Base-by-base conservation (phyloP, 2,888 invertebrate genomes). In the Watsonalla cultraria region DNA sequence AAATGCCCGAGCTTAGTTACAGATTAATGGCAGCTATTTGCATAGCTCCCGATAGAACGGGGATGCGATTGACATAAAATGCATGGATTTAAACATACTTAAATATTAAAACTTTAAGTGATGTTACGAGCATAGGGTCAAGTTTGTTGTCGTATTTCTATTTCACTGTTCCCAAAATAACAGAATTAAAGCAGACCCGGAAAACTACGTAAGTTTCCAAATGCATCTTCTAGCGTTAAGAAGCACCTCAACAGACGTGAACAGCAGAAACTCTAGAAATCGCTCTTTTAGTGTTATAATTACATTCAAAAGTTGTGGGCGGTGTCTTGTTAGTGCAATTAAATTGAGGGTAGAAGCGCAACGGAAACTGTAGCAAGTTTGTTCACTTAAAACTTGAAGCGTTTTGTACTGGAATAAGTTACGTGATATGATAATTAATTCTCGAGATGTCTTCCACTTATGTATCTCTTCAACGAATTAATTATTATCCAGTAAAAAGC, bases 271-370 rank as follows among this genome's bases (percentile, higher is more conserved):
- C 42, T 42, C 42, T 8, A 42, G 42, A 42, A 37, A 42, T 11
- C 42, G 42, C 42, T 42, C 68, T 58, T 57, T 51, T 57, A 68
- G 65, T 69, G 67, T 72, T 73, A 68, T 72, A 80, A 78, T 79
- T 76, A 72, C 78, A 76, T 76, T 71, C 73, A 66, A 65, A 73
- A 76, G 70, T 78, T 72, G 64, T 53, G 55, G 68, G 58, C 66
- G 64, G 69, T 70, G 70, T 72, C 80, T 81, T 78, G 80, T 82
- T 81, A 80, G 72, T 73, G 71, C 76, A 78, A 82, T 82, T 80
- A 77, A 74, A 77, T 74, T 67, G 75, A 70, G 68, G 65, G 69
- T 64, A 61, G 57, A 57, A 61, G 61, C 61, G 53, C 61, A 65
- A 62, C 67, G 62, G 54, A 56, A 60, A 56, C 65, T 62, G 59